Evolutionary conservation across 2,113 vertebrate species (phyloP).

Genomic region (Eclectus roratus): DNA sequence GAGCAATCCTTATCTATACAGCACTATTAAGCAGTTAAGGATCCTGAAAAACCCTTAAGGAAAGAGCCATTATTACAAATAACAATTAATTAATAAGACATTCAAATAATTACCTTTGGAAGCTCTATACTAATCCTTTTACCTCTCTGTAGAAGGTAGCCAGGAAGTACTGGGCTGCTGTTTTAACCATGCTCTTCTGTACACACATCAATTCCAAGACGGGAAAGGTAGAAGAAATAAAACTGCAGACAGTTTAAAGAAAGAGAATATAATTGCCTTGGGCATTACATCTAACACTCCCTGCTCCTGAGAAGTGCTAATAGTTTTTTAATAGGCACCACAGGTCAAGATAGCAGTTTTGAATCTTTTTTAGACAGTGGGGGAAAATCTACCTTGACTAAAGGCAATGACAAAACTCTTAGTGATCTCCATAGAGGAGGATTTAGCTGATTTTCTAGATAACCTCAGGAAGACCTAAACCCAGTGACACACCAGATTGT

Average conservation of each 20-base stretch:
- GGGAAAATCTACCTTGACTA: neutral
- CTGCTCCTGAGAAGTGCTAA: conserved; percentile 26
- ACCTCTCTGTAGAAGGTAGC: conserved; percentile 1
- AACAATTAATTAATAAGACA: conserved; percentile 64
- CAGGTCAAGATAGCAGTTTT: conserved; percentile 1
- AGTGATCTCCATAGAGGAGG: neutral
- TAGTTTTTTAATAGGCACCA: conserved; percentile 44
- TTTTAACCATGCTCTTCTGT: neutral
- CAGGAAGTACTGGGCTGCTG: conserved; percentile 1
- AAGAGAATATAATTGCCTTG: conserved; percentile 23
- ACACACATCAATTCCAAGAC: neutral
- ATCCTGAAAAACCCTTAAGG: conserved; percentile 52
- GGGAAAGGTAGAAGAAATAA: neutral
- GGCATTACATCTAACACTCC: neutral
- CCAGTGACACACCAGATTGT: neutral
- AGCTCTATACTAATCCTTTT: conserved; percentile 47
- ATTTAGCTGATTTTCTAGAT: neutral
- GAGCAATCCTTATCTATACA: conserved; percentile 46
- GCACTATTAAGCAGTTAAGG: conserved; percentile 46
- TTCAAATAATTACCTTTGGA: conserved; percentile 45
- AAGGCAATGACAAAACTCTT: neutral
- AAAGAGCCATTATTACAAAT: conserved; percentile 43
- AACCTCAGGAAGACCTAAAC: neutral
- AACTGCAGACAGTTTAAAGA: neutral
- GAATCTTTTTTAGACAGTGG: neutral